phyloP scores from a whole-genome alignment of 2,797 vertebrate genomes.

The Hipposideros larvatus region DNA sequence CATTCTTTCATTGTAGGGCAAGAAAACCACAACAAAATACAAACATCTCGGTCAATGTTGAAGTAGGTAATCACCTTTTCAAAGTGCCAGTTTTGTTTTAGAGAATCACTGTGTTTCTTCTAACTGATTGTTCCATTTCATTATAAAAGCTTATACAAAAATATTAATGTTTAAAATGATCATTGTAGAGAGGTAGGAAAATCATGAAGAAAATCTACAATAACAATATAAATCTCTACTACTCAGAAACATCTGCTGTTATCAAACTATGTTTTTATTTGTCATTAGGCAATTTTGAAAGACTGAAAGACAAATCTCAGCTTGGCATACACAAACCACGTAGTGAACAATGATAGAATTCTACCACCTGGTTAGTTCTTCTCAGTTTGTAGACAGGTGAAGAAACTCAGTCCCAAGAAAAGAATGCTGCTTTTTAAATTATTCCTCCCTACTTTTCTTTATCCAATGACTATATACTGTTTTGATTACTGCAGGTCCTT shows the following conservation, averaged over 20 bases:
- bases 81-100: slow-evolving; percentile 47
- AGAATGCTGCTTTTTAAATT: slow-evolving; percentile 51
- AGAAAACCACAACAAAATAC: slow-evolving; percentile 43
- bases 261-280: slow-evolving; percentile 37
- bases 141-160: slow-evolving; percentile 33
- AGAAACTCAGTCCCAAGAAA: slow-evolving; percentile 31
- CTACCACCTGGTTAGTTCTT: slow-evolving; percentile 47
- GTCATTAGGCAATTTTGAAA: slow-evolving; percentile 51
- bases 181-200: slow-evolving; percentile 5
- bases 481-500: slow-evolving; percentile 60
- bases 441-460: slow-evolving; percentile 57
- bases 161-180: slow-evolving; percentile 49
- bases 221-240: slow-evolving; percentile 35
- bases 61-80: neutral
- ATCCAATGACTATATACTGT: slow-evolving; percentile 39
- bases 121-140: neutral
- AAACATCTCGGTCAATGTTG: neutral
- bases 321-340: neutral
- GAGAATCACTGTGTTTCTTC: slow-evolving; percentile 35
- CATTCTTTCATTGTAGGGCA: slow-evolving; percentile 41
- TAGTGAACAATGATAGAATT: slow-evolving; percentile 33
- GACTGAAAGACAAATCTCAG: slow-evolving; percentile 12
- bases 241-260: slow-evolving; percentile 30
- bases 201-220: slow-evolving; percentile 34
- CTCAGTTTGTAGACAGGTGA: slow-evolving; percentile 63